phyloP scores from a whole-genome alignment of 2,888 invertebrate genomes.

The Tethea ocularis region DNA sequence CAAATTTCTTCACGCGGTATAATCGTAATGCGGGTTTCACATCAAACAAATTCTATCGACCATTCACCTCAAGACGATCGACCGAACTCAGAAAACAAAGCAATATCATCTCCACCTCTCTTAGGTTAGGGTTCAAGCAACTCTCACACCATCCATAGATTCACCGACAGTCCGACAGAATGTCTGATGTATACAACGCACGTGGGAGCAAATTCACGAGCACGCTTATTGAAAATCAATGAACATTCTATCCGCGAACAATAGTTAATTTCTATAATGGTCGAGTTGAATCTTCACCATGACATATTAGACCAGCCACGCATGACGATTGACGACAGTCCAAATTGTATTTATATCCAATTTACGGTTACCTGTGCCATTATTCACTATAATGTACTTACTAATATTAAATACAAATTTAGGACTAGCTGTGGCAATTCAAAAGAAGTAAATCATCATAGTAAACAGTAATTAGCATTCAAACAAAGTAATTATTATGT shows the following conservation, averaged over 20 bases:
- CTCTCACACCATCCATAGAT: background rate
- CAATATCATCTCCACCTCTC: background rate
- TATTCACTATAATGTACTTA: background rate
- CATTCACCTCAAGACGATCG: background rate
- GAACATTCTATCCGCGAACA: conserved; percentile 40
- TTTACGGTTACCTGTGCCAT: background rate
- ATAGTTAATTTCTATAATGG: conserved; percentile 44
- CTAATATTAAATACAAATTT: background rate
- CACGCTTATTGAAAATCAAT: conserved; percentile 24
- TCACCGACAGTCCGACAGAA: background rate
- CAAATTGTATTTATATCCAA: conserved; percentile 6
- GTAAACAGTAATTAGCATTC: background rate
- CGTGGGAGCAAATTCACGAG: background rate
- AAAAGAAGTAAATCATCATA: background rate
- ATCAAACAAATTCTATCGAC: background rate
- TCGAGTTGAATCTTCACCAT: conserved; percentile 44
- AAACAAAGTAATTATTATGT: background rate
- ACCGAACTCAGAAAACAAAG: conserved; percentile 1
- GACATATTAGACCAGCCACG: conserved; percentile 39
- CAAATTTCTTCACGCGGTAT: background rate
- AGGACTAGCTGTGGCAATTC: background rate
- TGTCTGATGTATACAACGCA: background rate
- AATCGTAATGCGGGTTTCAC: background rate
- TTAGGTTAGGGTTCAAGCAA: conserved; percentile 4
- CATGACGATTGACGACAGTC: conserved; percentile 28